Conservation (phyloP, 2,113 vertebrate genomes). For the Girardinichthys multiradiatus region DNA sequence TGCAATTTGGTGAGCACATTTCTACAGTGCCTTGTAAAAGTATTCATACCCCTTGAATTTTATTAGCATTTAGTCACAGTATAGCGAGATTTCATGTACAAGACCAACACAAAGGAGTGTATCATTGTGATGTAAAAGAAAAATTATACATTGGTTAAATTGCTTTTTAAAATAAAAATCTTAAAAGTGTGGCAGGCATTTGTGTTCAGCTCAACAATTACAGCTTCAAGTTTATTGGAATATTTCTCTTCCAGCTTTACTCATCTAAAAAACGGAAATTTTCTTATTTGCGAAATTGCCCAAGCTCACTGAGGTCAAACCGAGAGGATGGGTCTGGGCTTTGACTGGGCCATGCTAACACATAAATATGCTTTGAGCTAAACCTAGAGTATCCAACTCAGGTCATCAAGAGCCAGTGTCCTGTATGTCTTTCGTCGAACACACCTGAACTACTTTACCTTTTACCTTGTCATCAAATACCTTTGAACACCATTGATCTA, state of each 20-base stretch:
- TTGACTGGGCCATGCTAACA: too few species aligned
- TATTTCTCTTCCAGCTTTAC: not conserved
- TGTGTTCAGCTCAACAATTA: too few species aligned
- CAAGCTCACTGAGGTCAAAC: not conserved
- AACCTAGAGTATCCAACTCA: too few species aligned
- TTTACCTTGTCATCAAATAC: not conserved
- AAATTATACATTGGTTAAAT: too few species aligned
- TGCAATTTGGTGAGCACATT: not conserved
- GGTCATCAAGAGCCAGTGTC: too few species aligned
- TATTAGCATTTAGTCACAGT: not conserved
- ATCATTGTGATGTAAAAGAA: too few species aligned
- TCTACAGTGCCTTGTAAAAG: not conserved
- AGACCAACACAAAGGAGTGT: too few species aligned
- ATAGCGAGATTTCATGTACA: not conserved
- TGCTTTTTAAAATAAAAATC: too few species aligned
- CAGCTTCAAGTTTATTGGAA: not conserved
- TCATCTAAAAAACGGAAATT: not conserved
- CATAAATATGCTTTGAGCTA: too few species aligned
- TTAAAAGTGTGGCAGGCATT: too few species aligned
- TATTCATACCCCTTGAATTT: not conserved
- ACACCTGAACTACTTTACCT: not conserved
- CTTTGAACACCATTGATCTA: not conserved
- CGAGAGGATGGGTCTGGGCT: not conserved
- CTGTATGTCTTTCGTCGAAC: not conserved
- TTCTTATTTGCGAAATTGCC: not conserved